phyloP scores from a whole-genome alignment of 2,888 invertebrate species.

The Itoplectis maculator region DNA sequence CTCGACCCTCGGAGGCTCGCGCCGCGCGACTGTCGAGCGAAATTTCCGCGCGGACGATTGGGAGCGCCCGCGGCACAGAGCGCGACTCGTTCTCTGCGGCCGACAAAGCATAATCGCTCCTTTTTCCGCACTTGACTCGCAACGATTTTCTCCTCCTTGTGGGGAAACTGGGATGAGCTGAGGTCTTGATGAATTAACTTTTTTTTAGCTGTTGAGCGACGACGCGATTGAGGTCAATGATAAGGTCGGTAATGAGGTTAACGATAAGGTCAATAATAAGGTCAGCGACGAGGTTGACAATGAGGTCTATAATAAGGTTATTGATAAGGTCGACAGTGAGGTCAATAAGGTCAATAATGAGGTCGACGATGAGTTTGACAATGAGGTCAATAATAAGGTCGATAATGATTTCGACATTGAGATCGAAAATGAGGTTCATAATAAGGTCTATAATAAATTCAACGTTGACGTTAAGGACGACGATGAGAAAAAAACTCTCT shows the following conservation, averaged over 20 bases:
- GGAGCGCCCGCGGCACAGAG: constrained; percentile 71
- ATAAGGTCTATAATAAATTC: no score
- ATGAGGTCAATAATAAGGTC: no score
- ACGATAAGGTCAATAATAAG: no score
- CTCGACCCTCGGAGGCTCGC: neutral
- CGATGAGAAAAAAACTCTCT: no score
- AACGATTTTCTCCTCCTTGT: constrained; percentile 68
- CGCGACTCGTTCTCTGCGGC: constrained; percentile 71
- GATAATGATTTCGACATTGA: no score
- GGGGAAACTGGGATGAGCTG: constrained; percentile 67
- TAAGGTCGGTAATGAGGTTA: neutral
- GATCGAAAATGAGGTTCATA: no score
- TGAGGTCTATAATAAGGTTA: no score
- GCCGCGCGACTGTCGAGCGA: constrained; percentile 35
- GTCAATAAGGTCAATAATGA: neutral
- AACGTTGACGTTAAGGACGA: no score
- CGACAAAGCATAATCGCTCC: constrained; percentile 65
- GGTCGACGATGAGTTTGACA: no score
- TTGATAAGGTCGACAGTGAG: neutral
- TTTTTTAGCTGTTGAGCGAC: constrained; percentile 51
- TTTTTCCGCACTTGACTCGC: constrained; percentile 23
- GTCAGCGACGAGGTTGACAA: no score
- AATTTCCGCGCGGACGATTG: constrained; percentile 64
- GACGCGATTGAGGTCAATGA: neutral
- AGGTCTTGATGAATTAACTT: constrained; percentile 55